These are phyloP conservation scores for Drosophila orena DNA, from an alignment of 1,140 invertebrate genomes.

Conservation along the genomic window DNA sequence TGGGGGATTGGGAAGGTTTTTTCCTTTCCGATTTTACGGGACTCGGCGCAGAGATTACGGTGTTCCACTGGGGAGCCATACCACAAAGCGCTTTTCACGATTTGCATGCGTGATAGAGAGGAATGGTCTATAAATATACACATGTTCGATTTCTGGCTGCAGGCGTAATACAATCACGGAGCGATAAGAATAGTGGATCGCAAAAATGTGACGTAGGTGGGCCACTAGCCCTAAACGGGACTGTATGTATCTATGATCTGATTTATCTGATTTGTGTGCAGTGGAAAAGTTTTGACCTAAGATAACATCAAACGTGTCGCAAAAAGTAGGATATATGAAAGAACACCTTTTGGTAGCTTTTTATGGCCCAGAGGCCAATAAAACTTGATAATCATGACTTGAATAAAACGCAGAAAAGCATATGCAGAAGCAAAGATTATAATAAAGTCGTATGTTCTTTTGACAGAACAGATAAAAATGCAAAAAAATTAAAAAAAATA, in stretches of 20 bases:
- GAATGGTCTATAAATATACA: slow-evolving; percentile 53
- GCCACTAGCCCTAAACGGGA: slow-evolving; percentile 28
- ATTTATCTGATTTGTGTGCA: slow-evolving; percentile 6
- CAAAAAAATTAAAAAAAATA: background rate
- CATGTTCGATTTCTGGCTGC: slow-evolving; percentile 35
- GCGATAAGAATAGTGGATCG: slow-evolving; percentile 52
- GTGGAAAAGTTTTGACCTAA: slow-evolving; percentile 62
- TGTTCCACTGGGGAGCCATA: slow-evolving; percentile 34
- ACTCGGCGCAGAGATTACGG: slow-evolving; percentile 19
- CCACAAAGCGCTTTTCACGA: slow-evolving; percentile 48
- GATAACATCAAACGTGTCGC: slow-evolving; percentile 25
- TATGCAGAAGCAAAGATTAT: slow-evolving; percentile 3
- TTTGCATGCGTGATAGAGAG: slow-evolving; percentile 51
- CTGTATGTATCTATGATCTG: slow-evolving; percentile 3
- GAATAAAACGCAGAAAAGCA: slow-evolving; percentile 12
- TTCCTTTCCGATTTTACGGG: slow-evolving; percentile 9
- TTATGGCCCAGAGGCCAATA: slow-evolving; percentile 6
- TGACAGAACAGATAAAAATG: slow-evolving; percentile 16
- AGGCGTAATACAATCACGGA: slow-evolving; percentile 44
- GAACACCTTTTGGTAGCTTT: background rate
- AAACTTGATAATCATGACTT: slow-evolving; percentile 27
- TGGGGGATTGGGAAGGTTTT: slow-evolving; percentile 26
- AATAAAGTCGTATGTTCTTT: background rate
- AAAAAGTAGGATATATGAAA: slow-evolving; percentile 1
- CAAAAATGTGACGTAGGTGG: slow-evolving; percentile 51